Base-by-base conservation (phyloP, 1,140 invertebrate genomes). In the Adelges cooleyi region DNA sequence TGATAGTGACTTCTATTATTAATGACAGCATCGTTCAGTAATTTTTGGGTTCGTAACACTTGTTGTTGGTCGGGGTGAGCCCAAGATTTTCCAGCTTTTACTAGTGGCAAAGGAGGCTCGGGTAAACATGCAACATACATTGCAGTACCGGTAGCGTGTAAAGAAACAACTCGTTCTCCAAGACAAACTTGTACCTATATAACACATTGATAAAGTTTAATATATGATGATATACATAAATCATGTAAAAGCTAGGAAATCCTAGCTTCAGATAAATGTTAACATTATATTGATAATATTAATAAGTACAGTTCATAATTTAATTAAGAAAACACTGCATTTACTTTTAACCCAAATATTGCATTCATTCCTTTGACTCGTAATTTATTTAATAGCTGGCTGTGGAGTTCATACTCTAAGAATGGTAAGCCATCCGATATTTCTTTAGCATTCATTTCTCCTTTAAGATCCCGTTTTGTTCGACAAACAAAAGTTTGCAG, bases 351-450 rank as follows among this genome's bases (percentile, higher is more conserved):
- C 2, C 88, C 87, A 75, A 94, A 93, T 18, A 94, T 79, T n/a
- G 87, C 85, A 77, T 95, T 95, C 89, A 95, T 92, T 15, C 90
- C 93, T 73, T 90, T 91, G 67, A 94, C 86, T 74, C 89, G 85
- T 0, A 97, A 76, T 75, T 95, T 97, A 71, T 92, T 93, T 2
- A 95, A 80, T 11, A 97, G 76, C 70, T 95, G 82, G 68, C 90
- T 85, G 74, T 98, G 92, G 25, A 98, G 77, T 74, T 98, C 95
- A 75, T 96, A 97, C 75, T 98, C 93, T 46, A 98, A 74, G 76
- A 98, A 97, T 1, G 95, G 95, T 44, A 98, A 76, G 65, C 86
- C 84, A 75, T 92, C 89, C 6, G 92, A 95, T 65, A 97, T 90
- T 77, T 97, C 92, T 73, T 94, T 89, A 3, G 94, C 94, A 73